A percentile compares a stretch with the other conserved stretches of the same genome.
phyloP scores from a whole-genome alignment of 2,113 vertebrate genomes.

The Bufo bufo region DNA sequence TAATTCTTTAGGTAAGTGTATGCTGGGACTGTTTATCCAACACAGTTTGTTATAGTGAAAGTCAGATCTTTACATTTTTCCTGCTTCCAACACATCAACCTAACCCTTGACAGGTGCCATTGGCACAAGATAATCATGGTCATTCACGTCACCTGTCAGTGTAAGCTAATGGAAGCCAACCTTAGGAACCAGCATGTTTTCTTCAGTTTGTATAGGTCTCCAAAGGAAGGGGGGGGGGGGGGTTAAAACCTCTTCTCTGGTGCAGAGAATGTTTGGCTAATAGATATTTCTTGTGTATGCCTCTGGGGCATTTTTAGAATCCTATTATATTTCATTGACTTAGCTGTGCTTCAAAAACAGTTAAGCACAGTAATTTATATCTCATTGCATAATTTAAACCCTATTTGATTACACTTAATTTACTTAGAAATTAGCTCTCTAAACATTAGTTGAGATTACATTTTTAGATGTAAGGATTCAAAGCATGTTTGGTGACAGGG shows the following conservation, averaged over 20 bases:
- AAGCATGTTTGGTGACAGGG: slow-evolving; percentile 25
- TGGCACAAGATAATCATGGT: no score
- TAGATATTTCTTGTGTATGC: slow-evolving; percentile 35
- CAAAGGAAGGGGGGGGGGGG: neutral
- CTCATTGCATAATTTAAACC: slow-evolving; percentile 56
- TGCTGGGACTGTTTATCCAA: no score
- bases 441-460: slow-evolving; percentile 57
- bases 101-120: no score
- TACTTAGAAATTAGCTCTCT: slow-evolving; percentile 47
- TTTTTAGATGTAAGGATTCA: slow-evolving; percentile 47
- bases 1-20: no score
- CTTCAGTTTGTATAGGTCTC: neutral
- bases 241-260: neutral
- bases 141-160: no score
- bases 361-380: slow-evolving; percentile 55
- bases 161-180: no score
- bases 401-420: slow-evolving; percentile 58
- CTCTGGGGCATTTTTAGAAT: slow-evolving; percentile 41
- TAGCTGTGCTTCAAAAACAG: slow-evolving; percentile 52
- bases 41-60: no score
- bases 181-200: neutral
- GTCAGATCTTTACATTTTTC: no score
- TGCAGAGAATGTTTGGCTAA: slow-evolving; percentile 31
- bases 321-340: slow-evolving; percentile 51
- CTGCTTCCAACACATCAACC: no score